A percentile compares a stretch with the other conserved stretches of the same genome.
phyloP scores from a whole-genome alignment of 2,113 vertebrate species.

The Poicephalus meyeri region DNA sequence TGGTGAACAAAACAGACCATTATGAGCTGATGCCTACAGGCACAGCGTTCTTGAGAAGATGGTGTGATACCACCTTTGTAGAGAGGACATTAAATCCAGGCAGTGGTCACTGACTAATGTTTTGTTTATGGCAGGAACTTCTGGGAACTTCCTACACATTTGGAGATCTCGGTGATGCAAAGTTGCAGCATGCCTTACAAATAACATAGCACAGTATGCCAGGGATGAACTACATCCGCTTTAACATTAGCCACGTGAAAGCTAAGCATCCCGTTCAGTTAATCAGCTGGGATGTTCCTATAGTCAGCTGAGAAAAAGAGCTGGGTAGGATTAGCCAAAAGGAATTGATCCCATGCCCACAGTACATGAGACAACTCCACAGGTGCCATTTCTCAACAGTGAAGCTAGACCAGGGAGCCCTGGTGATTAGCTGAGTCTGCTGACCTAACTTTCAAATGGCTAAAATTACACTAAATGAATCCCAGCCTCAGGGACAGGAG shows the following conservation, averaged over 20 bases:
- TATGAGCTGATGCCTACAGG: not conserved
- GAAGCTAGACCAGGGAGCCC: not conserved
- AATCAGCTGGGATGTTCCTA: not conserved
- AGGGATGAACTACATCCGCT: not conserved
- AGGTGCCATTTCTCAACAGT: not conserved
- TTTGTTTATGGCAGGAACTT: not conserved
- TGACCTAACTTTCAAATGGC: not conserved
- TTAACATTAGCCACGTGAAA: not conserved
- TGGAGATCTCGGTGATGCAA: not conserved
- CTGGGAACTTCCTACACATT: not conserved
- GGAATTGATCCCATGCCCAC: not conserved
- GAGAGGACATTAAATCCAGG: not conserved
- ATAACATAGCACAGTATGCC: not conserved
- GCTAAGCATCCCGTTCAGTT: not conserved
- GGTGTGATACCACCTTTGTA: not conserved
- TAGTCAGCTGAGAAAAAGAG: not conserved
- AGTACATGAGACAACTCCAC: not conserved
- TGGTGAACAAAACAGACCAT: not conserved
- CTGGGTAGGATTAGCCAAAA: not conserved
- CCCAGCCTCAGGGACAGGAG: not conserved
- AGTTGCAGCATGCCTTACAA: not conserved
- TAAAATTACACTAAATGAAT: slow-evolving; percentile 2
- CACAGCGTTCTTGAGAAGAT: not conserved
- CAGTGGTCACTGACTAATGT: rapidly evolving
- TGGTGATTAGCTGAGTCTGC: not conserved